A percentile compares a stretch with the other conserved stretches of the same genome.
phyloP scores from a whole-genome alignment of 2,888 invertebrate genomes.

The Ptycholaimellus sp. region DNA sequence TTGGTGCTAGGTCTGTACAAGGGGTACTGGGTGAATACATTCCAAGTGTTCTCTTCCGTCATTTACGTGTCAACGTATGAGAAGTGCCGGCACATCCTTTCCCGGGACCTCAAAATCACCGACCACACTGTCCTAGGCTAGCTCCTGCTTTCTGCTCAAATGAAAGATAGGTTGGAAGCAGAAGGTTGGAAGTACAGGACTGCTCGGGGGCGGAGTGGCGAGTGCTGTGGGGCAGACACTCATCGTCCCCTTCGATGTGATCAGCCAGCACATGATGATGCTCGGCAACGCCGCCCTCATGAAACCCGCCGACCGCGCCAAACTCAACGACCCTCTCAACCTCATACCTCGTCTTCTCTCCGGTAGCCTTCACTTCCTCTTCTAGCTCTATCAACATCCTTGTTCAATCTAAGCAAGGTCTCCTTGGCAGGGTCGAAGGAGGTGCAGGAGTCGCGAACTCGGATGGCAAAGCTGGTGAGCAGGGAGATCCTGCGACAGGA shows the following conservation, averaged over 20 bases:
- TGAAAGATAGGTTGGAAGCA: no score
- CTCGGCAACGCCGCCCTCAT: slow-evolving; percentile 35
- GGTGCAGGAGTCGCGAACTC: no score
- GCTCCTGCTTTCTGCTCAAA: no score
- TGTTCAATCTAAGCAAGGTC: no score
- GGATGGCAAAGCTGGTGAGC: slow-evolving; percentile 40
- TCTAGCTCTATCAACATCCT: no score
- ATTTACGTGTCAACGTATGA: slow-evolving; percentile 85
- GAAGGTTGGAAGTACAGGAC: no score
- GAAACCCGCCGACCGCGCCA: not conserved
- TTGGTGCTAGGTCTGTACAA: no score
- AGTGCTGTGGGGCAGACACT: slow-evolving; percentile 50
- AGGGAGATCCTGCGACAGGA: slow-evolving; percentile 49
- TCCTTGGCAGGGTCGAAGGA: no score
- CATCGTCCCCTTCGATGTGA: slow-evolving; percentile 80
- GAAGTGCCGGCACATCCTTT: slow-evolving; percentile 48
- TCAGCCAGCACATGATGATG: slow-evolving; percentile 89
- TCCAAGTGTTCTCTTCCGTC: slow-evolving; percentile 49
- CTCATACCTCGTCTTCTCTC: not conserved
- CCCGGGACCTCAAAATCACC: no score
- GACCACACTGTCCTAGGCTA: no score
- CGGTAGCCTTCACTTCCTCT: no score
- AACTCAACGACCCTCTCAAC: not conserved
- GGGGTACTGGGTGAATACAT: slow-evolving; percentile 72
- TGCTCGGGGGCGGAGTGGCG: not conserved